phyloP scores from a whole-genome alignment of 2,797 vertebrate species.

The Pseudochaenichthys georgianus region DNA sequence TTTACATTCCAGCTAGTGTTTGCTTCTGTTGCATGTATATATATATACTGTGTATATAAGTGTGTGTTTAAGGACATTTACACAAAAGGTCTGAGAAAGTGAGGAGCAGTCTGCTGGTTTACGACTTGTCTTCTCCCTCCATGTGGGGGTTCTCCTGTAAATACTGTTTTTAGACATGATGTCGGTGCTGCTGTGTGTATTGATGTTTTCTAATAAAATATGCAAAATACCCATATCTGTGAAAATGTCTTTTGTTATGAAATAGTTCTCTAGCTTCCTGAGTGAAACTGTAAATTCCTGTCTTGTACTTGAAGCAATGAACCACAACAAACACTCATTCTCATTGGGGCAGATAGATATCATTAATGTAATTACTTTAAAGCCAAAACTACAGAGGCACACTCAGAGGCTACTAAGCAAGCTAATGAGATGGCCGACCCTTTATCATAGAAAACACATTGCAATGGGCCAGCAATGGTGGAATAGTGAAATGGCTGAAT shows the following conservation, averaged over 20 bases:
- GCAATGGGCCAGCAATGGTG: constrained; percentile 24
- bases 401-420: background rate
- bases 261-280: constrained; percentile 30
- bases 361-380: background rate
- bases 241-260: constrained; percentile 18
- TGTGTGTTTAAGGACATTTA: constrained; percentile 29
- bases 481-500: constrained; percentile 8
- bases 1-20: constrained; percentile 94
- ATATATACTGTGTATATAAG: constrained; percentile 9
- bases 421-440: background rate
- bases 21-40: constrained; percentile 16
- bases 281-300: constrained; percentile 46
- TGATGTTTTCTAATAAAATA: constrained; percentile 72
- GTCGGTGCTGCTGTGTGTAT: constrained; percentile 22
- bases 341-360: constrained; percentile 5
- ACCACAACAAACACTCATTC: background rate
- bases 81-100: constrained; percentile 27
- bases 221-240: constrained; percentile 6
- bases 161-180: constrained; percentile 42
- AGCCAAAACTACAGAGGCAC: background rate
- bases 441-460: constrained; percentile 33
- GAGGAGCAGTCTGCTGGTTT: constrained; percentile 74
- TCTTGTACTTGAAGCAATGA: background rate
- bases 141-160: constrained; percentile 60
- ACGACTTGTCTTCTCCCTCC: constrained; percentile 58